A percentile compares a stretch with the other conserved stretches of the same genome.
Evolutionary conservation across 2,113 vertebrate species (phyloP).

Genomic region (Mesitornis unicolor): DNA sequence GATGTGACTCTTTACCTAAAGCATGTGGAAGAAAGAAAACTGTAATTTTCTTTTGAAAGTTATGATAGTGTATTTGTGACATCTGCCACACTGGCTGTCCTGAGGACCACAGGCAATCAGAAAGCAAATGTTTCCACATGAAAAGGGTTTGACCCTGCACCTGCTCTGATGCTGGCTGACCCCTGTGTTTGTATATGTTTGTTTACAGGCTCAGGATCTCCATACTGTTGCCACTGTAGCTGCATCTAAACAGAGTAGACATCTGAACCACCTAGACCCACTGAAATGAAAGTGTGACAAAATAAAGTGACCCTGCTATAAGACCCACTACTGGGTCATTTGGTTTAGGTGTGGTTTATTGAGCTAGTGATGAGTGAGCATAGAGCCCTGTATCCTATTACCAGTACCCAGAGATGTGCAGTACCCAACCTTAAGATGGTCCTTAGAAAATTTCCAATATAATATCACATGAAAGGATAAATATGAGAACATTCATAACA

Average conservation of each 20-base stretch:
- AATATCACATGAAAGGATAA: background rate
- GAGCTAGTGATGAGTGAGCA: background rate
- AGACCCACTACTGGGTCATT: background rate
- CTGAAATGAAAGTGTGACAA: background rate
- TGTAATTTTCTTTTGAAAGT: background rate
- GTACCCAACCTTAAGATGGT: background rate
- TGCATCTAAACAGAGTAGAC: background rate
- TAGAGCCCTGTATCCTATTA: background rate
- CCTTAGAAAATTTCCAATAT: background rate
- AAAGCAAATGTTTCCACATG: background rate
- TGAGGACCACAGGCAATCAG: background rate
- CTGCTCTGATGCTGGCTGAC: background rate
- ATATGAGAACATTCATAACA: background rate
- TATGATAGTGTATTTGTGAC: background rate
- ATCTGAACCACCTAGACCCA: background rate
- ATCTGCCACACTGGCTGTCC: background rate
- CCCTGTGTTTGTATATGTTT: background rate
- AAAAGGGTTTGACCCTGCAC: background rate
- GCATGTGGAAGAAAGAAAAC: background rate
- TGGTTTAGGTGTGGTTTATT: background rate
- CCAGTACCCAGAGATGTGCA: background rate
- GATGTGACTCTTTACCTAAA: background rate
- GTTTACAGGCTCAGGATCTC: background rate
- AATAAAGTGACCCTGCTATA: background rate
- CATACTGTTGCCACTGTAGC: background rate